Percentiles rank a stretch among this genome's conserved stretches.
These are phyloP conservation scores for Rhogogaster chlorosoma DNA, from an alignment of 2,888 invertebrate genomes.

Conservation along the genomic window DNA sequence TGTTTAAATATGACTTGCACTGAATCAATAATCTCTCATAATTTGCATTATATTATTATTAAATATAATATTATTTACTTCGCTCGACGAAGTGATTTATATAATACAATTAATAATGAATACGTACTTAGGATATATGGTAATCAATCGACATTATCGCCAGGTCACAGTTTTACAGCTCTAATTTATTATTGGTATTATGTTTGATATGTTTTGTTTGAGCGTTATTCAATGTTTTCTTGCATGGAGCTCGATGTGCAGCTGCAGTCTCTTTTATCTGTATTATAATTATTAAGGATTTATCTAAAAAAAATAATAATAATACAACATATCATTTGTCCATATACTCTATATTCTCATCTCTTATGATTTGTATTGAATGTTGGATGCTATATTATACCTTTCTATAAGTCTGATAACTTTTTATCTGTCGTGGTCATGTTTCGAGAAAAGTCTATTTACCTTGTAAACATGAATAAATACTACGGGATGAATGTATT, in stretches of 20 bases:
- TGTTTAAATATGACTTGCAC: constrained; percentile 35
- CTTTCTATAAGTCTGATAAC: constrained; percentile 53
- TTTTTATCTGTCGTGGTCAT: constrained; percentile 68
- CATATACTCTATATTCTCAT: constrained; percentile 49
- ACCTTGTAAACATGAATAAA: constrained; percentile 2
- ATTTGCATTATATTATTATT: constrained; percentile 37
- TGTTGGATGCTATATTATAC: constrained; percentile 72
- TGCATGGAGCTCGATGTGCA: constrained; percentile 78
- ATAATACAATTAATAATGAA: constrained; percentile 6
- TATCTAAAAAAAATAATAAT: constrained; percentile 46
- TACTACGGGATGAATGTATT: constrained; percentile 38
- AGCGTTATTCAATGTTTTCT: constrained; percentile 76
- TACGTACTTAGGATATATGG: constrained; percentile 40
- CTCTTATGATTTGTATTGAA: constrained; percentile 71
- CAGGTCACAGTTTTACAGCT: constrained; percentile 59
- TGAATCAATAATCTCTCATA: constrained; percentile 42
- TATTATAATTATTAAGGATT: constrained; percentile 65
- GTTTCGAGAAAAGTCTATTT: constrained; percentile 69
- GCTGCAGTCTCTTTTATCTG: constrained; percentile 75
- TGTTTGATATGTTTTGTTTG: constrained; percentile 70
- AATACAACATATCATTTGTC: constrained; percentile 55
- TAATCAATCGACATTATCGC: constrained; percentile 55
- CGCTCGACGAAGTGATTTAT: constrained; percentile 5
- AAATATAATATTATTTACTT: constrained; percentile 26
- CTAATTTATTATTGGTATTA: constrained; percentile 66